These are phyloP conservation scores for Acinonyx jubatus DNA, from an alignment of 2,113 vertebrate species.

Conservation along the genomic window DNA sequence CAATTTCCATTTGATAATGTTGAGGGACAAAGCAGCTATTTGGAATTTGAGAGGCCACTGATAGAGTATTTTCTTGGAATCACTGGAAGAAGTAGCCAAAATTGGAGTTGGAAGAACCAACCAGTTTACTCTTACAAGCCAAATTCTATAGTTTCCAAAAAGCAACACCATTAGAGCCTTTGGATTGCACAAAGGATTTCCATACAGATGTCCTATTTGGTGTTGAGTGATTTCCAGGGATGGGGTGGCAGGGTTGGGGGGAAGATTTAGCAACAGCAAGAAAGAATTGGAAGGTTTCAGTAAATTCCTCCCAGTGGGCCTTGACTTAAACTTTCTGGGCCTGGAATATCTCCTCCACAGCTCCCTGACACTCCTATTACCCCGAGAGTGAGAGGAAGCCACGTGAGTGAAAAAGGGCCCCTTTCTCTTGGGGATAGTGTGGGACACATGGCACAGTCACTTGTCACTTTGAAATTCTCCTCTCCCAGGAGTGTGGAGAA, in stretches of 20 bases:
- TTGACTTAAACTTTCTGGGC: constrained; percentile 47
- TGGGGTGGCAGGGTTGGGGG: neutral
- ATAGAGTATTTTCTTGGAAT: no score
- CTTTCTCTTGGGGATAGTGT: constrained; percentile 25
- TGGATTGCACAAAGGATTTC: neutral
- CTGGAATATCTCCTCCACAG: constrained; percentile 66
- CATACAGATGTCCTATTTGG: neutral
- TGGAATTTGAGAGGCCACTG: neutral
- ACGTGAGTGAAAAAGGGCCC: neutral
- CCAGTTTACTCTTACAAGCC: neutral
- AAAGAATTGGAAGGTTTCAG: neutral
- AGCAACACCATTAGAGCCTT: neutral
- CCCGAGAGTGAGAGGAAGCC: constrained; percentile 15
- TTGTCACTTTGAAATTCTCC: constrained; percentile 65
- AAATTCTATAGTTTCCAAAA: neutral
- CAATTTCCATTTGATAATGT: constrained; percentile 4
- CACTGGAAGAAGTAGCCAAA: neutral
- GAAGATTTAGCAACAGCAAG: neutral
- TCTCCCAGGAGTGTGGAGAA: constrained; percentile 53
- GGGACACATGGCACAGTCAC: constrained; percentile 54
- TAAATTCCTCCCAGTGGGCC: neutral
- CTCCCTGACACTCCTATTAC: constrained; percentile 50
- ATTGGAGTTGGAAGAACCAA: neutral
- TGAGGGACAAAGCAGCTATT: neutral
- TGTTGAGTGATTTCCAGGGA: neutral